Percentiles rank a stretch among this genome's conserved stretches.
phyloP scores from a whole-genome alignment of 1,140 invertebrate species.

The Branchinecta lynchi region DNA sequence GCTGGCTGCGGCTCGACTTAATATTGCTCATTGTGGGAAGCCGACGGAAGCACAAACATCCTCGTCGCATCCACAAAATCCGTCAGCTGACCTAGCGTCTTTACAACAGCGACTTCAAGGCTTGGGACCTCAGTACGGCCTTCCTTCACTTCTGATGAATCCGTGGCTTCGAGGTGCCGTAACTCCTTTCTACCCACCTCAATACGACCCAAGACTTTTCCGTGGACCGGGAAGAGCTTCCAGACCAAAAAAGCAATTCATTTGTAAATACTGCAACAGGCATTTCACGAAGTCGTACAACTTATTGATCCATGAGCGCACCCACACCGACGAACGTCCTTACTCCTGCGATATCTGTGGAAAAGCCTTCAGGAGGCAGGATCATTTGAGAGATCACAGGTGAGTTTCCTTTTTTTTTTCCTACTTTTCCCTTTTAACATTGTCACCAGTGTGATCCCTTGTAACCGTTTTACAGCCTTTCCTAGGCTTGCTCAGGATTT shows the following conservation, averaged over 20 bases:
- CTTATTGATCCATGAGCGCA: constrained; percentile 89
- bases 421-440: neutral
- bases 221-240: constrained; percentile 26
- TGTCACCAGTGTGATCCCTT: neutral
- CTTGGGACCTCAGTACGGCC: constrained; percentile 19
- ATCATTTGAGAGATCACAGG: constrained; percentile 39
- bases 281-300: constrained; percentile 98
- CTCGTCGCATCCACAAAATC: constrained; percentile 4
- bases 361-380: constrained; percentile 51
- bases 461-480: neutral
- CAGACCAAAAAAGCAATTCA: constrained; percentile 49
- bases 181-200: constrained; percentile 22
- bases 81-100: constrained; percentile 14
- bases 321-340: constrained; percentile 93
- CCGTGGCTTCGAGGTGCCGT: constrained; percentile 22
- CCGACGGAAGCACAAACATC: neutral
- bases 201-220: constrained; percentile 25
- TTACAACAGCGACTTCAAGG: constrained; percentile 20
- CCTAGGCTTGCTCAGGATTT: too few species aligned
- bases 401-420: constrained; percentile 24
- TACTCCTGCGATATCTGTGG: constrained; percentile 94
- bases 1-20: constrained; percentile 11
- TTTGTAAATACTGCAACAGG: constrained; percentile 88
- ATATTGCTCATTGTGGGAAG: constrained; percentile 18
- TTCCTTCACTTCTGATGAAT: constrained; percentile 24